Percentiles rank a stretch among this genome's conserved stretches.
Evolutionary conservation across 2,888 invertebrate genomes (phyloP).

Genomic region (Deladenus siricidicola): DNA sequence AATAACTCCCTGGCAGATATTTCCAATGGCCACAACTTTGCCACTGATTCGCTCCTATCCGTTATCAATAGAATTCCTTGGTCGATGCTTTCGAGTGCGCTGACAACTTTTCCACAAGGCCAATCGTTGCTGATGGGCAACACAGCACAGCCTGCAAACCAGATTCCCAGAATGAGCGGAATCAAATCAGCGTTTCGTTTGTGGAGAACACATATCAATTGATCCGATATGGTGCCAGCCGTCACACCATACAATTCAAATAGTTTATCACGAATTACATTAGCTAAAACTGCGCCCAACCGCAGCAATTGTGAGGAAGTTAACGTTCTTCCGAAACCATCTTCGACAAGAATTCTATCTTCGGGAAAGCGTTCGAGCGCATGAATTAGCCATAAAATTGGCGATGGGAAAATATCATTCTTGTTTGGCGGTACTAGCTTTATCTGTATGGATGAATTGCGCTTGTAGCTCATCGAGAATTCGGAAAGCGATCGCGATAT

Average conservation of each 20-base stretch:
- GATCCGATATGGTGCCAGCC: conserved; percentile 10
- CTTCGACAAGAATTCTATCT: conserved; percentile 6
- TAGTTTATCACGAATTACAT: neutral
- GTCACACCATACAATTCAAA: conserved; percentile 11
- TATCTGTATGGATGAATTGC: too few relatives aligned
- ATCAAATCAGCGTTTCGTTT: conserved; percentile 14
- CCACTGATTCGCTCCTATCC: neutral
- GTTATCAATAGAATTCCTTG: conserved; percentile 9
- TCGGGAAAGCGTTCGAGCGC: neutral
- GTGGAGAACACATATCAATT: conserved; percentile 13
- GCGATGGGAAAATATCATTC: neutral
- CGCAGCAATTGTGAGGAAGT: neutral
- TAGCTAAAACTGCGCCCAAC: neutral
- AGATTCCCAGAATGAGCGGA: conserved; percentile 15
- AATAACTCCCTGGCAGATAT: too few relatives aligned
- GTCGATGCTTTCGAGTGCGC: neutral
- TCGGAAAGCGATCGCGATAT: too few relatives aligned
- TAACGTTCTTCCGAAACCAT: neutral
- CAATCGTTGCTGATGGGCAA: conserved; percentile 28
- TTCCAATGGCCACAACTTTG: neutral
- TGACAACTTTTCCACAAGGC: conserved; percentile 17
- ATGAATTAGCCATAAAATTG: conserved; percentile 6
- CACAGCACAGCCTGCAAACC: conserved; percentile 12
- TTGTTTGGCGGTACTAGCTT: too few relatives aligned
- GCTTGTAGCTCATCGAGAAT: too few relatives aligned